phyloP scores from a whole-genome alignment of 2,797 vertebrate genomes.

The Peromyscus nudipes region DNA sequence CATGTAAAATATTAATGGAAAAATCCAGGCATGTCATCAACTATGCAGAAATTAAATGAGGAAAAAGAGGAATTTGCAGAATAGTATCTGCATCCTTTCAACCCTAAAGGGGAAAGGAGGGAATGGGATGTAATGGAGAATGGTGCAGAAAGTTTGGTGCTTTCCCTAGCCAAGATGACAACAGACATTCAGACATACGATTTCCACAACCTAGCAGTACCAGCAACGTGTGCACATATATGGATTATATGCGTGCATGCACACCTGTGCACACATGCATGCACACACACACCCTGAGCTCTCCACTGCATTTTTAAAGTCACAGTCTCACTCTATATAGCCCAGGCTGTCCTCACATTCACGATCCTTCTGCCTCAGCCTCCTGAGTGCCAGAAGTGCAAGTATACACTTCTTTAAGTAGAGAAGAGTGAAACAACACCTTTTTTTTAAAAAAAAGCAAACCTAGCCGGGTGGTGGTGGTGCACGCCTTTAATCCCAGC shows the following conservation, averaged over 20 bases:
- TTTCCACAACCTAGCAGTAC: not conserved
- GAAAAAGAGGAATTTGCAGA: conserved; percentile 13
- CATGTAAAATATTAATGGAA: conserved; percentile 54
- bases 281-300: not conserved
- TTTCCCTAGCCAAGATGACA: not conserved
- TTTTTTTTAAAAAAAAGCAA: not conserved
- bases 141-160: not conserved
- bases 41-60: conserved; percentile 36
- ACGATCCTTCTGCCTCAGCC: not conserved
- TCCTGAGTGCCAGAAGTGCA: not conserved
- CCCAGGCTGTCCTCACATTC: not conserved
- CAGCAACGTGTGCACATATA: not conserved
- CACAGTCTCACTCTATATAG: not conserved
- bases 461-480: too few relatives aligned
- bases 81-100: conserved; percentile 13
- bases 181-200: not conserved
- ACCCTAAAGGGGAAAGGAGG: not conserved
- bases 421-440: not conserved
- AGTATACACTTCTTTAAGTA: not conserved
- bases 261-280: too few relatives aligned
- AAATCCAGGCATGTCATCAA: conserved; percentile 62
- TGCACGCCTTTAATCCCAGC: too few relatives aligned
- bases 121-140: not conserved
- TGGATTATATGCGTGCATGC: not conserved
- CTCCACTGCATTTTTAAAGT: not conserved